Evolutionary conservation across 2,113 vertebrate genomes (phyloP), one percentile per base, ranked within the genome.

Genomic region (Thomomys bottae): DNA sequence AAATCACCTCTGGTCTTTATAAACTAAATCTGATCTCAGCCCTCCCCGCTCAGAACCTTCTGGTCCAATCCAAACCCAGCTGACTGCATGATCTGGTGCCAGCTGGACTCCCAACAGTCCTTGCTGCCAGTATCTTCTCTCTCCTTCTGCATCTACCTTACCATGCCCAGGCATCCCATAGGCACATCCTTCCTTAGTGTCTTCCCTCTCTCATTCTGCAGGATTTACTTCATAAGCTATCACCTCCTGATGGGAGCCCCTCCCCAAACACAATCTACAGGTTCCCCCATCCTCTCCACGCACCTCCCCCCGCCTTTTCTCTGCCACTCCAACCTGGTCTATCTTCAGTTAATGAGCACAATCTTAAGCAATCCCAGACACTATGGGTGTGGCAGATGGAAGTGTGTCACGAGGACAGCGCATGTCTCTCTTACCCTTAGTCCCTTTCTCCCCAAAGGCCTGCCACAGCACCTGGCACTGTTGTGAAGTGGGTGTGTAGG

Each of bases 371-470:
- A 34, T 28, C 45, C 59, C 30, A 38, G 38, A 36, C 34, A 8
- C 73, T 38, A 71, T 85, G 76, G 59, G 75, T 36, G 8, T 6
- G 26, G 6, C 34, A n/a, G 66, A 63, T 14, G 2, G 61, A 1
- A 28, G 21, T n/a, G 14, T 40, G 15, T 67, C 34, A 21, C 0
- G 32, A 78, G 6, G 67, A 30, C 67, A 18, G 68, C 57, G 15
- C 4, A 1, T 32, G 18, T 34, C 71, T 36, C 24, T 28, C 77
- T 49, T 64, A 30, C 1, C 0, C 2, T 0, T 8, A 24, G 4
- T 30, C 34, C 12, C 45, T 8, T 2, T 76, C 38, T 83, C 20
- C 32, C 21, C 23, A 20, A 54, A 7, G 0, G 6, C 40, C 36
- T 42, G 34, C 59, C 45, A 17, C 1, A 49, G 38, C 76, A 40